Conservation (phyloP, 1,140 invertebrate genomes). For the Psix sp. region DNA sequence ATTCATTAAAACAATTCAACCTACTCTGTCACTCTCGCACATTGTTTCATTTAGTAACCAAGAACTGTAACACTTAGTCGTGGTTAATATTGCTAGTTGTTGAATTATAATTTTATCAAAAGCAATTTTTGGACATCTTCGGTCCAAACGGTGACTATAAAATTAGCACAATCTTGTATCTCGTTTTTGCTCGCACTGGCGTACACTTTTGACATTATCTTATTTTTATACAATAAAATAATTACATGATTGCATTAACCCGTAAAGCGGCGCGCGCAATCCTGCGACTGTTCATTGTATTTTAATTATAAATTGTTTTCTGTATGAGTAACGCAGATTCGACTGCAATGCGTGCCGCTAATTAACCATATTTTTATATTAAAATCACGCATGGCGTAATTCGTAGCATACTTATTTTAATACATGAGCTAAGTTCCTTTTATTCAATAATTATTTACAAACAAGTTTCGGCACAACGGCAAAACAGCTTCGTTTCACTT, state of each 20-base stretch:
- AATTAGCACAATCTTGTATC: conserved; percentile 29
- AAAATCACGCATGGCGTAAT: conserved; percentile 56
- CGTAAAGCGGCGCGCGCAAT: conserved; percentile 33
- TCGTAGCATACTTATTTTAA: conserved; percentile 35
- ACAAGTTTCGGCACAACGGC: conserved; percentile 34
- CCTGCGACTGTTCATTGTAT: conserved; percentile 19
- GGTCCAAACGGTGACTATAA: conserved; percentile 24
- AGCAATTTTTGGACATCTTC: too few species aligned
- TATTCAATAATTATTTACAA: conserved; percentile 57
- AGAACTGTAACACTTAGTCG: conserved; percentile 26
- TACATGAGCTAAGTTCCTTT: conserved; percentile 22
- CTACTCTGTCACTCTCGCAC: conserved; percentile 19
- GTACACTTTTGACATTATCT: conserved; percentile 26
- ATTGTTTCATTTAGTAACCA: conserved; percentile 17
- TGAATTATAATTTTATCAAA: too few species aligned
- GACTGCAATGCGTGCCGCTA: conserved; percentile 26
- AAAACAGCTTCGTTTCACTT: conserved; percentile 1
- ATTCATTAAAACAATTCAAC: conserved; percentile 28
- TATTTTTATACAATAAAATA: conserved; percentile 52
- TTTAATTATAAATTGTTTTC: conserved; percentile 33
- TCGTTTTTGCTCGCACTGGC: conserved; percentile 18
- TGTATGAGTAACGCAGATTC: conserved; percentile 14
- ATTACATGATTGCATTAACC: conserved; percentile 59
- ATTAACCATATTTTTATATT: conserved; percentile 43
- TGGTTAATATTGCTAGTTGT: conserved; percentile 31